Conservation (phyloP, 2,797 vertebrate genomes). For the Pangasius mekongensis region DNA sequence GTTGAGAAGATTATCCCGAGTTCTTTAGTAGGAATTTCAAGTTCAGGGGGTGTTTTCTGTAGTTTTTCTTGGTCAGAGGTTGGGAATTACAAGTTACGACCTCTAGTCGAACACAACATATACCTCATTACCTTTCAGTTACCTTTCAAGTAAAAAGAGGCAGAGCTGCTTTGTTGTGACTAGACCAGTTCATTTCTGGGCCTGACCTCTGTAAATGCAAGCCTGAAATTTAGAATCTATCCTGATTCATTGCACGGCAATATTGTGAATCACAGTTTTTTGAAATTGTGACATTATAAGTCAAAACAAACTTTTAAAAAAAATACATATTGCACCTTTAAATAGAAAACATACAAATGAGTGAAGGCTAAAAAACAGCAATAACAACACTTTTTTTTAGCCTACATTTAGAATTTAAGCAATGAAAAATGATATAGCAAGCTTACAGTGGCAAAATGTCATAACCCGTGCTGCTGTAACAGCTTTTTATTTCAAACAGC, state of each 20-base stretch:
- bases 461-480: too few species aligned
- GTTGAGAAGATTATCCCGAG: neutral
- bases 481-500: too few species aligned
- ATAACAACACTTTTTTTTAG: too few species aligned
- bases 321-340: neutral
- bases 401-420: neutral
- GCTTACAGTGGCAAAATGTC: too few species aligned
- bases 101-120: neutral
- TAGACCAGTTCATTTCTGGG: neutral
- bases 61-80: neutral
- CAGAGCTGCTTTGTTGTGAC: neutral
- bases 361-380: neutral
- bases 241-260: neutral
- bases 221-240: neutral
- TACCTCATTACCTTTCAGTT: neutral
- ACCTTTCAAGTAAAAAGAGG: neutral
- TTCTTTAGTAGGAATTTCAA: neutral
- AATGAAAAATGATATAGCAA: too few species aligned
- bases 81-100: neutral
- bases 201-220: neutral
- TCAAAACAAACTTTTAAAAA: neutral
- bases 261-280: neutral
- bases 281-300: neutral
- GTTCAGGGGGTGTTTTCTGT: neutral
- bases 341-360: neutral